Percentiles rank a stretch among this genome's conserved stretches.
Evolutionary conservation across 2,113 vertebrate species (phyloP).

Genomic region (Ctenodactylus gundi): DNA sequence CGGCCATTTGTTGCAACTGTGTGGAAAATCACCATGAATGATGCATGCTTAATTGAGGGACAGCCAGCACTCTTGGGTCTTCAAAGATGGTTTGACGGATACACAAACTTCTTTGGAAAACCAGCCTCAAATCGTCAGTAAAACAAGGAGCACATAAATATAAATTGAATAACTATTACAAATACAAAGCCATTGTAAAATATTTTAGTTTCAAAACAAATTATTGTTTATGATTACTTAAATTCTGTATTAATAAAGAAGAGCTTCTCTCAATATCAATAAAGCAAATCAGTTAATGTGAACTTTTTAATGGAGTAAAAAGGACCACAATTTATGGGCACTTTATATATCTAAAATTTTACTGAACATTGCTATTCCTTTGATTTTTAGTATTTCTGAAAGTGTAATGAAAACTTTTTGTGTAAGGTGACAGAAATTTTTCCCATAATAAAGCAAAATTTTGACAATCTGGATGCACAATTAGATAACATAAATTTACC

Average conservation of each 20-base stretch:
- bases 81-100: conserved; percentile 63
- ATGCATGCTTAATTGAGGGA: conserved; percentile 72
- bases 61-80: conserved; percentile 70
- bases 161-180: background rate
- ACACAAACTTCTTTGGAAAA: conserved; percentile 72
- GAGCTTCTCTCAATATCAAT: background rate
- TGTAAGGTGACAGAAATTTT: conserved; percentile 8
- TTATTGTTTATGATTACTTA: background rate
- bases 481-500: conserved; percentile 51
- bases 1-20: conserved; percentile 76
- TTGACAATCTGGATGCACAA: conserved; percentile 45
- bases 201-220: conserved; percentile 57
- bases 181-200: conserved; percentile 23
- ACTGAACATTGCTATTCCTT: background rate
- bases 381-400: background rate
- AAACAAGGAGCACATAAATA: background rate
- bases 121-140: conserved; percentile 57
- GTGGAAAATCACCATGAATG: conserved; percentile 80
- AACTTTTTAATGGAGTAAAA: background rate
- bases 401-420: background rate
- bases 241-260: background rate
- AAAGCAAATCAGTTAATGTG: background rate
- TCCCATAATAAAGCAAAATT: conserved; percentile 1
- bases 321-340: background rate
- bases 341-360: background rate